Conservation (phyloP, 2,797 vertebrate species). For the Sorex maritimensis region DNA sequence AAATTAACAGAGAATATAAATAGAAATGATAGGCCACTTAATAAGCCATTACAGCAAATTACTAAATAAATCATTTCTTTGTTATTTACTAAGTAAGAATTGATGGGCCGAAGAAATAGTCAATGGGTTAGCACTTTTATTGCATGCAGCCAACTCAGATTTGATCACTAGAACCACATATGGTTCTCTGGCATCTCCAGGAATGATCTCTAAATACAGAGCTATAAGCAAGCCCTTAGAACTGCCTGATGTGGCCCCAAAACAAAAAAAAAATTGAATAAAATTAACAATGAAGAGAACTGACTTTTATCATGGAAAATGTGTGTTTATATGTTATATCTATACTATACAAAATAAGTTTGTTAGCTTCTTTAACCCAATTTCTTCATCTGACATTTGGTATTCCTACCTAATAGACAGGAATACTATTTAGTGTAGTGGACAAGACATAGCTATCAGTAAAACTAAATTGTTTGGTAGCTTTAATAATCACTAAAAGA, state of each 20-base stretch:
- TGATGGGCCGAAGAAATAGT: no score
- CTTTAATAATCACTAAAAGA: not conserved
- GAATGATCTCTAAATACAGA: no score
- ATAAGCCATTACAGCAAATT: constrained; percentile 38
- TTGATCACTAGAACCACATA: no score
- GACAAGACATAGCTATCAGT: not conserved
- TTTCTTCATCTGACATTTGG: constrained; percentile 31
- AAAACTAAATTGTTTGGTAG: not conserved
- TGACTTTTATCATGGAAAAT: not conserved
- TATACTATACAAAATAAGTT: not conserved
- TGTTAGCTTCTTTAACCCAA: not conserved
- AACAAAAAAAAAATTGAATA: no score
- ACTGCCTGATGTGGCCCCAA: no score
- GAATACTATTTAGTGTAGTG: not conserved
- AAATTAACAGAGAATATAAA: constrained; percentile 66
- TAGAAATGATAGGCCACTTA: constrained; percentile 27
- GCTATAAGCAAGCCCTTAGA: no score
- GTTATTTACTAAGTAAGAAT: constrained; percentile 7
- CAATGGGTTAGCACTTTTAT: no score
- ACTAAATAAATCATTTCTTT: constrained; percentile 55
- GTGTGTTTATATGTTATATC: not conserved
- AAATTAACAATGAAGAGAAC: not conserved
- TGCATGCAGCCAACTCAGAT: no score
- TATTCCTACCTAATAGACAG: not conserved
- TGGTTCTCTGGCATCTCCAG: no score